Percentiles rank a stretch among this genome's conserved stretches.
Evolutionary conservation across 2,113 vertebrate species (phyloP).

Genomic region (Neolamprologus caudopunctatus): DNA sequence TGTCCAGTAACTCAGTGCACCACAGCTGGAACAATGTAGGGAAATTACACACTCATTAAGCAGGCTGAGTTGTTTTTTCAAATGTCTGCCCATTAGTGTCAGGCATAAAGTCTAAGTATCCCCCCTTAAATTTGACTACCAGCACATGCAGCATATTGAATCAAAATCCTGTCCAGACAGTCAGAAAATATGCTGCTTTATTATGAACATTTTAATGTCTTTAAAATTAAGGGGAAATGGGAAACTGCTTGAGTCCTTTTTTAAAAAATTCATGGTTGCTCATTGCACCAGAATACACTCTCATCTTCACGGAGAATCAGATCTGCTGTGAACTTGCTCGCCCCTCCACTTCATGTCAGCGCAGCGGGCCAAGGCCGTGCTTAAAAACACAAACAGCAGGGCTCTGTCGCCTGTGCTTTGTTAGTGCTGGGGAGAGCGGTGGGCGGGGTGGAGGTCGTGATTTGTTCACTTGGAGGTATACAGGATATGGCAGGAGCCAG

Average conservation of each 20-base stretch:
- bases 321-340: background rate
- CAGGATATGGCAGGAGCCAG: conserved; percentile 87
- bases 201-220: background rate
- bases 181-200: background rate
- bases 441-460: conserved; percentile 69
- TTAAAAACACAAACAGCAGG: conserved; percentile 72
- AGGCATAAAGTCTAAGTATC: background rate
- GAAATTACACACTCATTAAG: conserved; percentile 53
- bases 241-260: background rate
- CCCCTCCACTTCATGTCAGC: conserved; percentile 13
- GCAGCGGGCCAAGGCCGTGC: conserved; percentile 51
- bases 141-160: conserved; percentile 5
- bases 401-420: conserved; percentile 69
- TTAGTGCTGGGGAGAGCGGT: conserved; percentile 53
- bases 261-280: background rate
- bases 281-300: background rate
- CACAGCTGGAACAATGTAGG: conserved; percentile 53
- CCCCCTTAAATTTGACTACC: background rate
- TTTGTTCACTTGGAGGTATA: conserved; percentile 75
- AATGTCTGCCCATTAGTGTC: conserved; percentile 33
- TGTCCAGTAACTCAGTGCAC: conserved; percentile 10
- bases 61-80: conserved; percentile 17
- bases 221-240: background rate
- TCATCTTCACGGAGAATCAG: background rate
- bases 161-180: conserved; percentile 3